These are phyloP conservation scores for Agriopis leucophaearia DNA, from an alignment of 2,888 invertebrate species.

Conservation along the genomic window DNA sequence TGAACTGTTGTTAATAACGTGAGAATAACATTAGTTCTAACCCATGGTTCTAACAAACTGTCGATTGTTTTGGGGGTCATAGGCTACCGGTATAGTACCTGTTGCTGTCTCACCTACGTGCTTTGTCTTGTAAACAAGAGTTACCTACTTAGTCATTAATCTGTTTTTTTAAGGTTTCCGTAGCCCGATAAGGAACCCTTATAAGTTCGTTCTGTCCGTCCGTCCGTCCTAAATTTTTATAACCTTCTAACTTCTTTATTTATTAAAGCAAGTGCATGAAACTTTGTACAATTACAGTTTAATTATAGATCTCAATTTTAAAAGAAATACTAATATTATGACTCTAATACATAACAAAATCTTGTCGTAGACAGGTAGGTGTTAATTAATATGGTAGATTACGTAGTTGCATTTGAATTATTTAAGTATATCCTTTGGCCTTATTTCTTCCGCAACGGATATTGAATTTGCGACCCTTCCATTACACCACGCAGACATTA, in stretches of 20 bases:
- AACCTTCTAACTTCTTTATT: too few relatives aligned
- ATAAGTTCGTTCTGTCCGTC: too few relatives aligned
- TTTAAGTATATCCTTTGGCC: slow-evolving; percentile 26
- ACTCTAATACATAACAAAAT: not conserved
- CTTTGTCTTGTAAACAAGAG: not conserved
- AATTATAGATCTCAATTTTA: too few relatives aligned
- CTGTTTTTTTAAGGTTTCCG: not conserved
- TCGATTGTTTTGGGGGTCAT: slow-evolving; percentile 72
- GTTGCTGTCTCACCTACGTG: not conserved
- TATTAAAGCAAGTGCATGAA: too few relatives aligned
- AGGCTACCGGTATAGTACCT: slow-evolving; percentile 35
- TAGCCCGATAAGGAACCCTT: too few relatives aligned
- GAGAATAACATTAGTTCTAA: slow-evolving; percentile 58
- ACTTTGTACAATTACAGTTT: too few relatives aligned
- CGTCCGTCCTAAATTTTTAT: too few relatives aligned
- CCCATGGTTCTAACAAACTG: slow-evolving; percentile 60
- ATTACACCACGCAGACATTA: not conserved
- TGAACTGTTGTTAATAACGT: slow-evolving; percentile 56
- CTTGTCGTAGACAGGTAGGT: not conserved
- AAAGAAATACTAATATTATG: not conserved
- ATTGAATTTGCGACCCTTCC: slow-evolving; percentile 30
- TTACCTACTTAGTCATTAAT: not conserved
- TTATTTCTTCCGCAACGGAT: slow-evolving; percentile 31
- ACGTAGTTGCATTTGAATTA: not conserved
- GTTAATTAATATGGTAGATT: not conserved